These are phyloP conservation scores for Cherax quadricarinatus DNA, from an alignment of 1,140 invertebrate genomes.

Conservation along the genomic window DNA sequence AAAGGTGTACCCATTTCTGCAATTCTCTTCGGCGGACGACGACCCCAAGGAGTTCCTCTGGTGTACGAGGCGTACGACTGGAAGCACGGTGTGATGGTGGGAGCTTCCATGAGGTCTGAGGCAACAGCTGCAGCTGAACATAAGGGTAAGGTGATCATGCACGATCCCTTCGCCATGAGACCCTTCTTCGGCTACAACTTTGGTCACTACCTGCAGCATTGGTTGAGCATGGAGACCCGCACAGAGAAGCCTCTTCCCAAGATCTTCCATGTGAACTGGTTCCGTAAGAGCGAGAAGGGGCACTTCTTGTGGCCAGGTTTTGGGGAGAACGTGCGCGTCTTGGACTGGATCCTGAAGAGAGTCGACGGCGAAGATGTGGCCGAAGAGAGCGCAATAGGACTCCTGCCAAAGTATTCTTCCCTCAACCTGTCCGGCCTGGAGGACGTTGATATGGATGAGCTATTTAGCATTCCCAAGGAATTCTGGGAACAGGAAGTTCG, in stretches of 20 bases:
- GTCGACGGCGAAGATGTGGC: constrained; percentile 85
- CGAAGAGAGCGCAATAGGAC: constrained; percentile 84
- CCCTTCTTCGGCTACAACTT: constrained; percentile 99
- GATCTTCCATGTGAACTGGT: constrained; percentile 99
- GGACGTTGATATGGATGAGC: constrained; percentile 85
- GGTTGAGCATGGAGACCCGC: constrained; percentile 89
- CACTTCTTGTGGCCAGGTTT: constrained; percentile 99
- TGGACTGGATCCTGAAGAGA: constrained; percentile 95
- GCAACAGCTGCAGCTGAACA: constrained; percentile 98
- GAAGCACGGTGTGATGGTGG: constrained; percentile 97
- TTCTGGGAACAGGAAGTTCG: constrained; percentile 94
- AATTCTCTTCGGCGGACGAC: constrained; percentile 96
- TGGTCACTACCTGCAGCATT: constrained; percentile 95
- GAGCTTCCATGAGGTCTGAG: constrained; percentile 96
- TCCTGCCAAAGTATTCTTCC: constrained; percentile 83
- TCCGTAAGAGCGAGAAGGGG: constrained; percentile 88
- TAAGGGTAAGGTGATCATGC: constrained; percentile 91
- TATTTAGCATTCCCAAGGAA: constrained; percentile 91
- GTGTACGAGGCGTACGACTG: constrained; percentile 95
- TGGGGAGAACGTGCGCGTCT: constrained; percentile 95
- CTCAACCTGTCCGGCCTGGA: constrained; percentile 86
- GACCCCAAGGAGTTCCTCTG: constrained; percentile 94
- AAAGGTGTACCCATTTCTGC: constrained; percentile 97
- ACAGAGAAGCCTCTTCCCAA: constrained; percentile 85
- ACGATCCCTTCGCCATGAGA: constrained; percentile 99